phyloP scores from a whole-genome alignment of 2,888 invertebrate genomes.

The Trissonchulus latispiculum region DNA sequence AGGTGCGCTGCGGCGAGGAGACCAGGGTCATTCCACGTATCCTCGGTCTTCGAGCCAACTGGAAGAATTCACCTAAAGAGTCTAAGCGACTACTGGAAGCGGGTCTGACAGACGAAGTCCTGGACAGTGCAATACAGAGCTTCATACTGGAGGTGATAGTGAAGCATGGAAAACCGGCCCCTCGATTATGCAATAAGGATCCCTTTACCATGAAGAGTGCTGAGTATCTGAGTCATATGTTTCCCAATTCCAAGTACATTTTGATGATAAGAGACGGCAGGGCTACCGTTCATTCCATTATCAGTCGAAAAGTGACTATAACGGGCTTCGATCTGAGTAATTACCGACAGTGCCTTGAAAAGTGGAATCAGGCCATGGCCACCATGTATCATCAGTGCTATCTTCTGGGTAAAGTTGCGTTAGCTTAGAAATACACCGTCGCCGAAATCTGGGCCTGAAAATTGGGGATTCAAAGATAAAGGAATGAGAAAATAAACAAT shows the following conservation, averaged over 20 bases:
- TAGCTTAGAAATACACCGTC: no score
- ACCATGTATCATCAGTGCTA: conserved; percentile 87
- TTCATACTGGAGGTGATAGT: conserved; percentile 86
- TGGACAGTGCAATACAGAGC: conserved; percentile 89
- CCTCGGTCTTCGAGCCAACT: conserved; percentile 77
- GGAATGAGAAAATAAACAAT: no score
- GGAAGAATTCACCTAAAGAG: conserved; percentile 87
- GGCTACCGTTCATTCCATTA: conserved; percentile 96
- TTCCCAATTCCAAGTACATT: conserved; percentile 93
- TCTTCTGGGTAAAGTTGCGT: conserved; percentile 62
- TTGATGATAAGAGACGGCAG: conserved; percentile 97
- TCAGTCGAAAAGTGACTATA: conserved; percentile 75
- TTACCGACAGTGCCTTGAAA: conserved; percentile 83
- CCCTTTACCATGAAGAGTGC: conserved; percentile 95
- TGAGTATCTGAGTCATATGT: conserved; percentile 80
- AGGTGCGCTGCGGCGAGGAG: conserved; percentile 84
- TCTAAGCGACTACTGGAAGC: conserved; percentile 73
- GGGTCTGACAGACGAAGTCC: conserved; percentile 77
- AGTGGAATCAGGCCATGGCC: conserved; percentile 92
- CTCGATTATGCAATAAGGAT: conserved; percentile 94
- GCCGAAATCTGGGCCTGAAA: no score
- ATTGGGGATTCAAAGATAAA: no score
- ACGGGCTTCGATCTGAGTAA: conserved; percentile 87
- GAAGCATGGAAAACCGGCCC: conserved; percentile 62
- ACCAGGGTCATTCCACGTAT: conserved; percentile 45